Evolutionary conservation across 2,888 invertebrate species (phyloP).

Genomic region (Agrotis exclamationis): DNA sequence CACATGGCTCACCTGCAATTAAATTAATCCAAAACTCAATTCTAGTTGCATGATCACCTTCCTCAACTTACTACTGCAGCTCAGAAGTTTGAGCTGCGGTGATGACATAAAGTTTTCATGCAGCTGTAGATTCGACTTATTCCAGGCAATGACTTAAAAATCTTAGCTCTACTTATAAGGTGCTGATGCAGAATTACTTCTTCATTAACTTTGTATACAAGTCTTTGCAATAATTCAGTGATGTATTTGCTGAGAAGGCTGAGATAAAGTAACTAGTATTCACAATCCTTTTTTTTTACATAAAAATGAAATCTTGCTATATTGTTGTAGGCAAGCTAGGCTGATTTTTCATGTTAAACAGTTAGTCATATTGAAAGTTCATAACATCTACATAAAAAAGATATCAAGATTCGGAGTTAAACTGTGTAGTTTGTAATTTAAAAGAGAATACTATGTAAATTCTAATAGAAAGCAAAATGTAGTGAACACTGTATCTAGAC

Average conservation of each 20-base stretch:
- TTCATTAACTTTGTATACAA: not conserved
- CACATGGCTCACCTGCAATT: constrained; percentile 94
- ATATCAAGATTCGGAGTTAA: constrained; percentile 8
- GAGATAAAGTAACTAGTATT: not conserved
- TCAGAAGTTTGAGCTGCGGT: not conserved
- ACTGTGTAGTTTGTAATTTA: constrained; percentile 7
- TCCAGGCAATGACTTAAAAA: not conserved
- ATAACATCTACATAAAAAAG: constrained; percentile 37
- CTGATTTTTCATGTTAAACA: constrained; percentile 11
- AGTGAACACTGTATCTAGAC: not conserved
- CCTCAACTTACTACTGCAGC: too few relatives aligned
- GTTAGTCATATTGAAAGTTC: constrained; percentile 14
- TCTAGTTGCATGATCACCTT: constrained; percentile 13
- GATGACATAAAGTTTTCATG: not conserved
- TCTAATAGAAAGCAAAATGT: constrained; percentile 1
- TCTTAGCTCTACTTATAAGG: not conserved
- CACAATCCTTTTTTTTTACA: not conserved
- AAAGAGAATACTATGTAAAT: not conserved
- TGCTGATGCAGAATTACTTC: not conserved
- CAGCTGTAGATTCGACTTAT: not conserved
- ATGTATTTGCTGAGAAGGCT: constrained; percentile 15
- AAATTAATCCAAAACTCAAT: not conserved
- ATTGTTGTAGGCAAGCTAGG: too few relatives aligned
- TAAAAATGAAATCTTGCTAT: not conserved
- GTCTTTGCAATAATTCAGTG: not conserved